phyloP scores from a whole-genome alignment of 1,140 invertebrate genomes.

The Helicoverpa armigera region DNA sequence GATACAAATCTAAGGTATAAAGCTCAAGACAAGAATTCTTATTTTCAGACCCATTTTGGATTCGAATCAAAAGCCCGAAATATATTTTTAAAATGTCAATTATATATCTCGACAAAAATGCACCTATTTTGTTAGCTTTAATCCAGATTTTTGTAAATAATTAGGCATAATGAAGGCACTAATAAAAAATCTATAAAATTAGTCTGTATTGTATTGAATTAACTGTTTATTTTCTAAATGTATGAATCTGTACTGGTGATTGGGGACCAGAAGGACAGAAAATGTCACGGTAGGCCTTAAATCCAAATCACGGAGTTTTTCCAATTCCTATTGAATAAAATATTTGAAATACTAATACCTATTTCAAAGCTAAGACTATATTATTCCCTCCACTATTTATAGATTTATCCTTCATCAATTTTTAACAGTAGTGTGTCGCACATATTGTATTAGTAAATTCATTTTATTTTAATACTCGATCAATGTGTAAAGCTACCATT shows the following conservation, averaged over 20 bases:
- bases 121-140: conserved; percentile 20
- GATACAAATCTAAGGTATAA: neutral
- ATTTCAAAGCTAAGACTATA: conserved; percentile 75
- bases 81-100: conserved; percentile 37
- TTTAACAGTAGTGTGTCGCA: conserved; percentile 58
- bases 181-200: conserved; percentile 29
- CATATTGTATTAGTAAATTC: conserved; percentile 35
- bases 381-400: conserved; percentile 83
- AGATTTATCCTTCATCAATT: conserved; percentile 63
- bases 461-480: neutral
- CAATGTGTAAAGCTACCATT: neutral
- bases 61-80: neutral
- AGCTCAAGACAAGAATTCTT: neutral
- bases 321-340: conserved; percentile 47
- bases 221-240: conserved; percentile 45
- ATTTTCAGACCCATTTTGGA: neutral
- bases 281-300: conserved; percentile 64
- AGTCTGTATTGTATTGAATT: conserved; percentile 34
- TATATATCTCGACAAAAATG: neutral
- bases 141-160: conserved; percentile 43
- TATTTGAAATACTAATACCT: conserved; percentile 58
- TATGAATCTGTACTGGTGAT: conserved; percentile 71
- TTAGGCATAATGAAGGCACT: conserved; percentile 35
- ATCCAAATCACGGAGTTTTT: conserved; percentile 60
- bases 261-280: conserved; percentile 73